Evolutionary conservation across 2,113 vertebrate genomes (phyloP).

Genomic region (Chionomys nivalis): DNA sequence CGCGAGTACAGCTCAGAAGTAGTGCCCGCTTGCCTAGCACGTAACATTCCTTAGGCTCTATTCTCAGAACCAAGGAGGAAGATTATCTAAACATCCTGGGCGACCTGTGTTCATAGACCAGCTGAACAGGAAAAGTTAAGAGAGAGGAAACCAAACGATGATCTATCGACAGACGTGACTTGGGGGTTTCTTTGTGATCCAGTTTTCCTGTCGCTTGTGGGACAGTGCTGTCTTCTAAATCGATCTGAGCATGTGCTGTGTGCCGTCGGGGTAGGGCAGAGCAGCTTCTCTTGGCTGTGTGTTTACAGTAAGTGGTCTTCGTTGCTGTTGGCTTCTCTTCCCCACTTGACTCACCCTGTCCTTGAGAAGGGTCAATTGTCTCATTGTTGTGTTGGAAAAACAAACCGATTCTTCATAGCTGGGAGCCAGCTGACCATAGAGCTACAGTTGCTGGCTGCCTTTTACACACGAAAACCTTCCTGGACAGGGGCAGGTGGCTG

Average conservation of each 20-base stretch:
- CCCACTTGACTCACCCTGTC: background rate
- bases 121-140: background rate
- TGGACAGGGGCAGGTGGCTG: background rate
- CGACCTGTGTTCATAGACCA: background rate
- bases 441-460: background rate
- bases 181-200: background rate
- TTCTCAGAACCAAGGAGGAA: background rate
- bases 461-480: background rate
- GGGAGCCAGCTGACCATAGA: background rate
- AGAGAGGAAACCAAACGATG: background rate
- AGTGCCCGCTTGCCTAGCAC: background rate
- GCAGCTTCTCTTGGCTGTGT: background rate
- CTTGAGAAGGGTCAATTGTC: background rate
- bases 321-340: background rate
- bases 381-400: slow-evolving; percentile 4
- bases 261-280: background rate
- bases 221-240: background rate
- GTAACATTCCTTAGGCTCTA: no score
- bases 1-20: background rate
- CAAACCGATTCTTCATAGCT: background rate
- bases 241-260: background rate
- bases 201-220: background rate
- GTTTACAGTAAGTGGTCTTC: background rate
- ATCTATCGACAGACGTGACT: background rate
- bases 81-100: background rate